phyloP scores from a whole-genome alignment of 1,140 invertebrate genomes.

The Metopolophium dirhodum region DNA sequence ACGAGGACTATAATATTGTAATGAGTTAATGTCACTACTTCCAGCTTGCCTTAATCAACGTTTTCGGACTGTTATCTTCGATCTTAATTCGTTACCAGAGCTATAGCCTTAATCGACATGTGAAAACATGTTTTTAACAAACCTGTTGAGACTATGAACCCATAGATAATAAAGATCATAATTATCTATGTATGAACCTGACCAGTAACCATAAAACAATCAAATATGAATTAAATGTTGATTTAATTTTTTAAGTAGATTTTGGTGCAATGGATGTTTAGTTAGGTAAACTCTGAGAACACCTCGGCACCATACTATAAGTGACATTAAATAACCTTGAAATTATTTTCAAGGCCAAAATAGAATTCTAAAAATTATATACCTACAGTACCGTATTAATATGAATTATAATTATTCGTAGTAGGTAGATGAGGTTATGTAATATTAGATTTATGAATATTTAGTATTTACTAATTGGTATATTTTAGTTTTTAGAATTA shows the following conservation, averaged over 20 bases:
- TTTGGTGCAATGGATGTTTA: not conserved
- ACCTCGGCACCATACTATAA: not conserved
- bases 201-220: not conserved
- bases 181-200: too few relatives aligned
- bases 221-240: not conserved
- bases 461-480: not conserved
- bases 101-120: not conserved
- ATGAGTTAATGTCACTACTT: not conserved
- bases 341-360: constrained; percentile 27
- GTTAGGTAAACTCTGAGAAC: not conserved
- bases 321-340: constrained; percentile 19
- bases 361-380: not conserved
- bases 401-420: not conserved
- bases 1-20: not conserved
- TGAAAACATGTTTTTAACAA: not conserved
- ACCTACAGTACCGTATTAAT: not conserved
- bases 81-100: not conserved
- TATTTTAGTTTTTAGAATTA: too few relatives aligned
- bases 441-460: not conserved
- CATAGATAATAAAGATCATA: too few relatives aligned
- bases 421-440: not conserved
- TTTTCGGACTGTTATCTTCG: not conserved
- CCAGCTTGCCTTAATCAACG: not conserved
- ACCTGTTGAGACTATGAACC: not conserved
- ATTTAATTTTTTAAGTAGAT: too few relatives aligned